A percentile compares a stretch with the other conserved stretches of the same genome.
Evolutionary conservation across 2,113 vertebrate genomes (phyloP).

Genomic region (Engraulis encrasicolus): DNA sequence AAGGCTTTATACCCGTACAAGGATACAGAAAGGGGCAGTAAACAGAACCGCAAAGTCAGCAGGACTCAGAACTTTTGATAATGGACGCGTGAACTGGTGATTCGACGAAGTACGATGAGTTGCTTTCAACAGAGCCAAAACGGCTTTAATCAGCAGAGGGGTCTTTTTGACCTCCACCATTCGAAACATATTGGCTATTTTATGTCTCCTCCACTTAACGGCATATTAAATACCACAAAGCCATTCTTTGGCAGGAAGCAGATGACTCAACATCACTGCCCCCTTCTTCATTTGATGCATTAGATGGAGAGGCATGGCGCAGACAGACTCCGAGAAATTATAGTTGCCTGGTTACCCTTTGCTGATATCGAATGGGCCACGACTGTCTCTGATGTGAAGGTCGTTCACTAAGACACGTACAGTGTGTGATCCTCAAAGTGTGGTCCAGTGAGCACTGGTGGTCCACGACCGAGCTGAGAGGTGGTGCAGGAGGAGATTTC

Average conservation of each 20-base stretch:
- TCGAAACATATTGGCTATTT: background rate
- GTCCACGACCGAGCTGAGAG: too few relatives aligned
- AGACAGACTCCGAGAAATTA: background rate
- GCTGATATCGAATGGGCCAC: background rate
- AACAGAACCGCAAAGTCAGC: background rate
- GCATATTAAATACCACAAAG: background rate
- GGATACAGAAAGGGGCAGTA: background rate
- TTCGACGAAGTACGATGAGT: background rate
- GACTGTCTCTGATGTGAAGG: background rate
- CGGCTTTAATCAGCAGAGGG: background rate
- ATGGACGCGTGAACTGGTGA: background rate
- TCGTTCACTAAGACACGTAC: background rate
- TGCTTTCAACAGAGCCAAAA: background rate
- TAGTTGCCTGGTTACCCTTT: conserved; percentile 14
- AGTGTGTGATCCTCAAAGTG: too few relatives aligned
- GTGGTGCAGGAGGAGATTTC: too few relatives aligned
- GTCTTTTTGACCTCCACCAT: background rate
- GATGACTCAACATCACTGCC: background rate
- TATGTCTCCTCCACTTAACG: background rate
- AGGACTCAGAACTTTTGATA: background rate
- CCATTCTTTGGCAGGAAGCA: background rate
- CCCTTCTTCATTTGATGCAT: background rate
- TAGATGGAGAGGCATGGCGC: background rate
- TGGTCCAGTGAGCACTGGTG: too few relatives aligned
- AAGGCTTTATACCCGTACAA: background rate